Percentiles rank a stretch among this genome's conserved stretches.
Conservation (phyloP, 2,797 vertebrate species). For the Hyperoplus lanceolatus region DNA sequence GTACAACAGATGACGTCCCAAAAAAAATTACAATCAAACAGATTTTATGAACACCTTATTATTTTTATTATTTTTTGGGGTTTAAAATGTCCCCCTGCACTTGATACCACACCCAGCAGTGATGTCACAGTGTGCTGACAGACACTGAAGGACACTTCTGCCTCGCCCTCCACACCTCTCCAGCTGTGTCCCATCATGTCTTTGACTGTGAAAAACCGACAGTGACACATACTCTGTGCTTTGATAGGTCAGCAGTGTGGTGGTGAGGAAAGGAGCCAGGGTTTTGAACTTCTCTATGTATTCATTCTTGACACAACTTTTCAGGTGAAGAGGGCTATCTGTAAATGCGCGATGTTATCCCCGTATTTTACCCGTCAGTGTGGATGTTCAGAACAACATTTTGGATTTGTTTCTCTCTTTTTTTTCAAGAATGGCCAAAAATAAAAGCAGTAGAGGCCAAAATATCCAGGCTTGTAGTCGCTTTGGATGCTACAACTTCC, state of each 20-base stretch:
- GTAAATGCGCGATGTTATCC: not conserved
- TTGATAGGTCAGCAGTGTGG: not conserved
- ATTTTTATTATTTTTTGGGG: too few relatives aligned
- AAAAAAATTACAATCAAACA: too few relatives aligned
- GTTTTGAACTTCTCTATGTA: not conserved
- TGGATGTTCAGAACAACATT: too few relatives aligned
- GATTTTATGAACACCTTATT: too few relatives aligned
- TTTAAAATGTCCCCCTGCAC: too few relatives aligned
- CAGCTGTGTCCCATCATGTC: not conserved
- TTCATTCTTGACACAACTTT: not conserved
- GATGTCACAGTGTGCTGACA: too few relatives aligned
- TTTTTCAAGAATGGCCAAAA: not conserved
- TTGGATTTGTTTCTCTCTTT: too few relatives aligned
- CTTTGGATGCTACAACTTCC: not conserved
- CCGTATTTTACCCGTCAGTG: not conserved
- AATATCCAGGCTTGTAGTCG: not conserved
- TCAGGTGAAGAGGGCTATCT: not conserved
- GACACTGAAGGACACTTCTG: too few relatives aligned
- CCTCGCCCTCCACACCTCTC: not conserved
- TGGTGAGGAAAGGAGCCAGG: too few relatives aligned
- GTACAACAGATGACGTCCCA: too few relatives aligned
- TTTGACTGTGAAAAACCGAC: not conserved
- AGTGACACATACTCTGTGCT: not conserved
- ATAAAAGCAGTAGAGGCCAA: too few relatives aligned
- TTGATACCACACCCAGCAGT: too few relatives aligned